Evolutionary conservation across 2,113 vertebrate species (phyloP).

Genomic region (Cyanoliseus patagonus): DNA sequence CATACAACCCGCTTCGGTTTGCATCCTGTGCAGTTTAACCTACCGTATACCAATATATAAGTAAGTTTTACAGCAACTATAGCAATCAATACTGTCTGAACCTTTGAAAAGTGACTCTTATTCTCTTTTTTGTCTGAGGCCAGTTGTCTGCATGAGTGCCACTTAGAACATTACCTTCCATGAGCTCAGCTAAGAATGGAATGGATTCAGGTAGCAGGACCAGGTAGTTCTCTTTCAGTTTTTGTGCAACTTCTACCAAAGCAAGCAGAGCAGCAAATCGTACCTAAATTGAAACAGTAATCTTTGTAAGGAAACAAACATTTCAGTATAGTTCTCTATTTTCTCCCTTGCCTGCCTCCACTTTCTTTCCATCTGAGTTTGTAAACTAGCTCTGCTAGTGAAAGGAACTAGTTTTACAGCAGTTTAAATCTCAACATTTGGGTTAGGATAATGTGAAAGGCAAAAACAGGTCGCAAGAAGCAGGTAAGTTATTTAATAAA

Average conservation of each 20-base stretch:
- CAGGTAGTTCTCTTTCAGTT: constrained; percentile 93
- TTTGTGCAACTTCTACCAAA: constrained; percentile 85
- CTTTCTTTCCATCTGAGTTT: neutral
- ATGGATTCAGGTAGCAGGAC: constrained; percentile 92
- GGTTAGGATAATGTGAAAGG: neutral
- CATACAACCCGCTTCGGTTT: neutral
- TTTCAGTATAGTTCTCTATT: neutral
- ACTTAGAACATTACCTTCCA: constrained; percentile 87
- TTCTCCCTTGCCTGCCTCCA: neutral
- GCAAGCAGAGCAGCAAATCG: constrained; percentile 88
- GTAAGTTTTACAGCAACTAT: neutral
- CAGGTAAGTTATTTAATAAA: neutral
- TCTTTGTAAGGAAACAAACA: neutral
- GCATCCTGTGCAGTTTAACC: neutral
- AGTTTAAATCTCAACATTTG: neutral
- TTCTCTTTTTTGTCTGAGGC: neutral
- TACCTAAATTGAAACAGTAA: constrained; percentile 75
- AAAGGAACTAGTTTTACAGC: neutral
- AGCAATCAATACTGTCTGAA: neutral
- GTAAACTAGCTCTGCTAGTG: neutral
- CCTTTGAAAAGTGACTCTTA: neutral
- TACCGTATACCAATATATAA: fast-evolving
- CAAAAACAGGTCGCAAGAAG: neutral
- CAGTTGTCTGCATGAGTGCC: neutral
- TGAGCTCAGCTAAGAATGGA: constrained; percentile 95